Conservation (phyloP, 2,797 vertebrate species). For the Arctocebus calabarensis region DNA sequence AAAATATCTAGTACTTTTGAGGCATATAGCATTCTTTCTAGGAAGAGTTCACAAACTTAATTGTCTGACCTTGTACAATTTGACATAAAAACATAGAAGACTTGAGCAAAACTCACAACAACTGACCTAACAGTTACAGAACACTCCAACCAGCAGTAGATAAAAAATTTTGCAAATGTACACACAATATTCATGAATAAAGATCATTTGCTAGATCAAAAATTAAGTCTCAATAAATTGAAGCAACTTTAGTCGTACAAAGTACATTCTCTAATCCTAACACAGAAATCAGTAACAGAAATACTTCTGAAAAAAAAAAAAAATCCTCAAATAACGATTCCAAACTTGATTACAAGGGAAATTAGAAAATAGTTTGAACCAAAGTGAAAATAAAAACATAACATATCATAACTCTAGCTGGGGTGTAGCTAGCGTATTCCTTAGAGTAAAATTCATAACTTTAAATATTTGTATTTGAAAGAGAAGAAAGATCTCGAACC, state of each 20-base stretch:
- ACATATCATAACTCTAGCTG: neutral
- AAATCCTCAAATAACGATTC: neutral
- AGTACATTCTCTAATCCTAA: neutral
- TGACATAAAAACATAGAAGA: neutral
- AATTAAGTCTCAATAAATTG: constrained; percentile 8
- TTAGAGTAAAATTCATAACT: constrained; percentile 34
- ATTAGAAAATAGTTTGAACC: constrained; percentile 29
- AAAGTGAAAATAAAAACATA: constrained; percentile 43
- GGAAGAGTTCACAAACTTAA: no score
- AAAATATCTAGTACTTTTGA: no score
- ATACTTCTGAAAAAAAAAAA: neutral
- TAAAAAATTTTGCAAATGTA: constrained; percentile 36
- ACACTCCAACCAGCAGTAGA: neutral
- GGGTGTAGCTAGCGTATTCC: neutral
- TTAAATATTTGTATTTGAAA: constrained; percentile 47
- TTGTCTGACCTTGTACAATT: neutral
- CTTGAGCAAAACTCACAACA: neutral
- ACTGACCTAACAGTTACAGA: neutral
- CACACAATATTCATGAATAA: neutral
- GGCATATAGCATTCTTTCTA: no score
- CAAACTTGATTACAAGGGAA: constrained; percentile 27
- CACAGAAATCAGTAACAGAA: constrained; percentile 19
- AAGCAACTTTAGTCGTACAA: neutral
- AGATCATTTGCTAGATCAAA: neutral
- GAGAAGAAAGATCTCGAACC: neutral